phyloP scores from a whole-genome alignment of 1,140 invertebrate species.

The Brachionus paranguensis region DNA sequence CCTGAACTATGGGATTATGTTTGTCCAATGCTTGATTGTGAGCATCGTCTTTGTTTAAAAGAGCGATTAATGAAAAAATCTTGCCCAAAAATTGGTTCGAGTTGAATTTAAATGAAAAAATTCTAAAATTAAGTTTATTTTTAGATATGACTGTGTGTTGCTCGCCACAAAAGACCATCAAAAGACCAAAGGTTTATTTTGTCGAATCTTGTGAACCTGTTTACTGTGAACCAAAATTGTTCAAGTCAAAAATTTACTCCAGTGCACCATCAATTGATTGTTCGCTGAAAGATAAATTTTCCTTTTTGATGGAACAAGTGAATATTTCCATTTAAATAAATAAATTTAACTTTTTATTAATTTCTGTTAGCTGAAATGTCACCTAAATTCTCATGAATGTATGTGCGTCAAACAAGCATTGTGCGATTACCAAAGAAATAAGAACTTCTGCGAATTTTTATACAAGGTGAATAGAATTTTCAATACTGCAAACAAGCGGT shows the following conservation, averaged over 20 bases:
- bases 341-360: not conserved
- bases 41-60: not conserved
- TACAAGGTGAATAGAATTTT: not conserved
- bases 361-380: not conserved
- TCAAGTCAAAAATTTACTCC: not conserved
- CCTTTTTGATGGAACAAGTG: not conserved
- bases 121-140: not conserved
- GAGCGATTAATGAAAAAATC: not conserved
- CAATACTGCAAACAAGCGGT: not conserved
- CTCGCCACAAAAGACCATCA: not conserved
- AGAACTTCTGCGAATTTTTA: not conserved
- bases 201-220: not conserved
- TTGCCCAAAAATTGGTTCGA: not conserved
- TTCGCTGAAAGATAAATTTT: not conserved
- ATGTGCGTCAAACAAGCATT: not conserved
- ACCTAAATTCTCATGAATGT: not conserved
- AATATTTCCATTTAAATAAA: not conserved
- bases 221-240: not conserved
- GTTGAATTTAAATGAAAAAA: not conserved
- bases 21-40: not conserved
- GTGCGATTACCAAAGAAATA: not conserved
- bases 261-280: not conserved
- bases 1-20: not conserved
- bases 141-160: not conserved
- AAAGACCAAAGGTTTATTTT: slow-evolving; percentile 10